Evolutionary conservation across 2,113 vertebrate species (phyloP), one percentile per base, ranked within the genome.

Genomic region (Phasianus colchicus): DNA sequence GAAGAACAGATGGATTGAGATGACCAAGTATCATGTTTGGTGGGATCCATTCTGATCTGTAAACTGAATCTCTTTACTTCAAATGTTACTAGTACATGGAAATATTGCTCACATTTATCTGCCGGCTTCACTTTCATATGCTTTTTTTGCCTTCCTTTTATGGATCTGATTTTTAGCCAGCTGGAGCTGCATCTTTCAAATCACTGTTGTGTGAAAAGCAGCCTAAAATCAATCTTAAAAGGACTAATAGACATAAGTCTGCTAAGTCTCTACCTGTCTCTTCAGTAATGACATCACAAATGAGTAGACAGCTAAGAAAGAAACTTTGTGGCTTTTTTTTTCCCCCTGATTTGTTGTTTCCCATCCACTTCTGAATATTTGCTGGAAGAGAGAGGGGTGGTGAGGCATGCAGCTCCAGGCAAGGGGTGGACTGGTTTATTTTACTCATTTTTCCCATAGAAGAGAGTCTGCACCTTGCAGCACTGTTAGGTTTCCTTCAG

Each of bases 301-400:
- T 77, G 50, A 89, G 50, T 17, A 78, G 58, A 88, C 21, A 70
- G 69, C 34, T 71, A 90, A 91, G 71, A 54, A 92, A 32, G 75
- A 91, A 21, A 4, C 2, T 21, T 30, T 36, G 12, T 21, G 20
- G n/a, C 8, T 36, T 61, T 22, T 60, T 60, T 36, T 61, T 13
- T 48, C 52, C 20, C 57, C 27, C 55, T 29, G 20, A 42, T 67
- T 78, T 73, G 4, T 61, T 81, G 18, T 88, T 95, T 78, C 36
- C 34, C 5, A 24, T 42, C 32, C 73, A 6, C 40, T 91, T 47
- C 17, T 88, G 55, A 71, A 29, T 25, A 14, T 66, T 66, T 65
- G 63, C 52, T 87, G 78, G 58, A 57, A 69, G 13, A 24, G 50
- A 1, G 7, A 13, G 27, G 6, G n/a, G 36, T 38, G 36, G 24